These are phyloP conservation scores for Lagopus muta DNA, from an alignment of 2,113 vertebrate genomes.

Conservation along the genomic window DNA sequence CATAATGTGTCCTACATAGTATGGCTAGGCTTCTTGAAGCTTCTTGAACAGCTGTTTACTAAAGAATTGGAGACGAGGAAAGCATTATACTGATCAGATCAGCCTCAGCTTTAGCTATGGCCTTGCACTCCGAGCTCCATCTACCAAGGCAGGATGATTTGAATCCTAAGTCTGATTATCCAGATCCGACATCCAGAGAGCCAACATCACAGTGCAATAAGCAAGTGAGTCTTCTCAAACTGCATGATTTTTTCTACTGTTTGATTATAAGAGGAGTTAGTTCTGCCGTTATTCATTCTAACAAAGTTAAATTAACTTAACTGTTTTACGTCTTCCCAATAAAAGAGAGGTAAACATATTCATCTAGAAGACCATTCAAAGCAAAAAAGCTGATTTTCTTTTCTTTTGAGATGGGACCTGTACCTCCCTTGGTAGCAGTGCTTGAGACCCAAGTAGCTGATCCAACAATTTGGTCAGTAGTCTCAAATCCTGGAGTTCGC, in stretches of 20 bases:
- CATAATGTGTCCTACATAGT: not conserved
- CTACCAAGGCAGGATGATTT: not conserved
- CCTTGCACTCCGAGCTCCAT: not conserved
- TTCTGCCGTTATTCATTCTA: not conserved
- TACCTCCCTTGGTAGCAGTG: not conserved
- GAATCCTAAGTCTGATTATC: not conserved
- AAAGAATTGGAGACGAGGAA: not conserved
- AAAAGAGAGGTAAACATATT: not conserved
- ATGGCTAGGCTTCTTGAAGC: not conserved
- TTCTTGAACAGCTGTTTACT: not conserved
- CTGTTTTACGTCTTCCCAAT: not conserved
- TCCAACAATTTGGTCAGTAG: fast-evolving
- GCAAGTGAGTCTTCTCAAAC: not conserved
- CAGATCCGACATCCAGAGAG: not conserved
- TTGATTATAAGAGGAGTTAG: not conserved
- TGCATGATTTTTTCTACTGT: not conserved
- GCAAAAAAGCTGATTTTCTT: not conserved
- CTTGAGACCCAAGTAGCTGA: not conserved
- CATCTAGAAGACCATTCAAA: not conserved
- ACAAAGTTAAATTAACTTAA: not conserved
- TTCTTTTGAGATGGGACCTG: not conserved
- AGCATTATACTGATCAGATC: not conserved
- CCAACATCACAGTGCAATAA: not conserved
- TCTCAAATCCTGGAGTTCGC: not conserved
- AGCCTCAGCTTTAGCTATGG: not conserved